phyloP scores from a whole-genome alignment of 2,888 invertebrate species.

The Drosophila birchii region DNA sequence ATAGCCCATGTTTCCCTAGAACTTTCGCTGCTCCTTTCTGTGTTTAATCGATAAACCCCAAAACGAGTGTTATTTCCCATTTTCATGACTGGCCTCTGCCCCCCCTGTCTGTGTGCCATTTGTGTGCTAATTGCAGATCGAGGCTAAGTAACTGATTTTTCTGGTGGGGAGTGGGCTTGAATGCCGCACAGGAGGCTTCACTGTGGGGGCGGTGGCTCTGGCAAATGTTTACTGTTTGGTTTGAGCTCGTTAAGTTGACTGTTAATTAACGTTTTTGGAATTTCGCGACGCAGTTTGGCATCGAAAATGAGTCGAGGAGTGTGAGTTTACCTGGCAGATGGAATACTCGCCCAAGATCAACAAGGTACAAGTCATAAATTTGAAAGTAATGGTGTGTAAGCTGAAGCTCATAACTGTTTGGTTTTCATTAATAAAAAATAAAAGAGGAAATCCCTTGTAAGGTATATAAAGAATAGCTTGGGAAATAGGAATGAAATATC shows the following conservation, averaged over 20 bases:
- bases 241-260: slow-evolving; percentile 40
- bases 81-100: slow-evolving; percentile 12
- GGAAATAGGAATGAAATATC: not conserved
- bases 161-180: not conserved
- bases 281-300: slow-evolving; percentile 54
- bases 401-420: not conserved
- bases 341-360: slow-evolving; percentile 12
- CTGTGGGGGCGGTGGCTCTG: slow-evolving; percentile 28
- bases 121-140: slow-evolving; percentile 59
- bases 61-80: slow-evolving; percentile 19
- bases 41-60: slow-evolving; percentile 70
- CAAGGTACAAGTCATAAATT: not conserved
- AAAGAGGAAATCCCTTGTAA: not conserved
- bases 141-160: slow-evolving; percentile 54
- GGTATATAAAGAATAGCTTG: not conserved
- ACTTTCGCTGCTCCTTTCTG: slow-evolving; percentile 55
- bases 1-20: slow-evolving; percentile 54
- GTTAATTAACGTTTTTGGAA: slow-evolving; percentile 57
- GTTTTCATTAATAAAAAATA: not conserved
- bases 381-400: not conserved
- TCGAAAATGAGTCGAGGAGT: slow-evolving; percentile 10
- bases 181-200: slow-evolving; percentile 12
- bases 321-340: slow-evolving; percentile 1
- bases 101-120: slow-evolving; percentile 9
- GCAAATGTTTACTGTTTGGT: slow-evolving; percentile 24